Evolutionary conservation across 2,113 vertebrate genomes (phyloP).

Genomic region (Phainopepla nitens): DNA sequence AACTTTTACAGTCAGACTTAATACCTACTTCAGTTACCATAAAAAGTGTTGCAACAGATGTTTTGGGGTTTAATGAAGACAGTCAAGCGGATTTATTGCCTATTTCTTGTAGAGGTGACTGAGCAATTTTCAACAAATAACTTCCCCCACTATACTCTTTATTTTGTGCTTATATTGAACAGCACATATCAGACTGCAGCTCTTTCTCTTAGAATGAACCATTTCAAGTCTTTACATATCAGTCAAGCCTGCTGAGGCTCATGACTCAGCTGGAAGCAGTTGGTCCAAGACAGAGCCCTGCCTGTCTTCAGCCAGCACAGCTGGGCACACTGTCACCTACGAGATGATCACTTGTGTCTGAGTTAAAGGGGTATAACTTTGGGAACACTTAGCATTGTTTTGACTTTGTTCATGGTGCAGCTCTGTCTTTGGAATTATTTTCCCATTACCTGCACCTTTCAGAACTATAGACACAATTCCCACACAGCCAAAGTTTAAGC

Average conservation of each 20-base stretch:
- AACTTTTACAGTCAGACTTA: slow-evolving; percentile 14
- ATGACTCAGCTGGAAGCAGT: background rate
- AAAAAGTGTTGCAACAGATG: slow-evolving; percentile 21
- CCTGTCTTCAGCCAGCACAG: background rate
- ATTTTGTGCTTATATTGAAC: background rate
- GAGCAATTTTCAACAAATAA: background rate
- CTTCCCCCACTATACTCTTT: background rate
- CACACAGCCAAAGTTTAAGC: background rate
- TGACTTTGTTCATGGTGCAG: background rate
- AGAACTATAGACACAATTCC: background rate
- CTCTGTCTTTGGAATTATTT: background rate
- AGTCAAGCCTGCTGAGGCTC: background rate
- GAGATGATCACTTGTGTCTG: background rate
- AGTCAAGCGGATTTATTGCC: background rate
- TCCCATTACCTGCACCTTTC: background rate
- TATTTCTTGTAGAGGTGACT: background rate
- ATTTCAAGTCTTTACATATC: background rate
- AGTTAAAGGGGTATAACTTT: background rate
- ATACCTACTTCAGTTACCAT: background rate
- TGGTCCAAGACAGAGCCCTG: background rate
- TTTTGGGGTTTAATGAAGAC: slow-evolving; percentile 21
- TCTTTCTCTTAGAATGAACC: background rate
- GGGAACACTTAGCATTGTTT: background rate
- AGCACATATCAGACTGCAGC: background rate
- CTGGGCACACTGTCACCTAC: background rate